phyloP scores from a whole-genome alignment of 2,888 invertebrate genomes.

The Petrolisthes manimaculis region DNA sequence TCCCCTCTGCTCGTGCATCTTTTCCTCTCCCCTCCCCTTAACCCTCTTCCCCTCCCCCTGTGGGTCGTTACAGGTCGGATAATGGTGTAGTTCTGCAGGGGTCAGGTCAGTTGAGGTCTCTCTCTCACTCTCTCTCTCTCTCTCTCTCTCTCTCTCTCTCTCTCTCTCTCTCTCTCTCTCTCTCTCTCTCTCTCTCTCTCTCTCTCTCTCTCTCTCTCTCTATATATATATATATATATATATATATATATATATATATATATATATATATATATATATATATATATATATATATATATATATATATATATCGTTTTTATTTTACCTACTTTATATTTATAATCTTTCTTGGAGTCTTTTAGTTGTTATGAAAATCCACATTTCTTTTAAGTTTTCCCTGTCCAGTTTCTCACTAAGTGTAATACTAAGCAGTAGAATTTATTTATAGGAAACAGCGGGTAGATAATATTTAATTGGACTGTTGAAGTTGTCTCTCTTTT shows the following conservation, averaged over 20 bases:
- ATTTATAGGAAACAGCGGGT: no score
- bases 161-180: background rate
- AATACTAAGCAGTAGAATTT: no score
- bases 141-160: background rate
- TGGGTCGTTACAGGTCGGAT: background rate
- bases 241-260: slow-evolving; percentile 14
- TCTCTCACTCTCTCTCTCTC: background rate
- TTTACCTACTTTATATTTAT: no score
- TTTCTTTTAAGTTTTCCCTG: no score
- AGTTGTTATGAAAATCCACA: no score
- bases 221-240: slow-evolving; percentile 4
- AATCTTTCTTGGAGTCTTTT: no score
- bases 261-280: background rate
- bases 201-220: background rate
- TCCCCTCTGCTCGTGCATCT: background rate
- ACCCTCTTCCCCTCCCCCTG: background rate
- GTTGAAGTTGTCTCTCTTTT: no score
- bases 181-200: background rate
- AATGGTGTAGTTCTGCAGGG: no score
- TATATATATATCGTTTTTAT: no score
- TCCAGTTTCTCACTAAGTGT: no score
- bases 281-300: background rate
- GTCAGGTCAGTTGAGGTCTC: background rate
- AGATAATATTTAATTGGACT: no score
- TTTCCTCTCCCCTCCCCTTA: background rate